A percentile compares a stretch with the other conserved stretches of the same genome.
Conservation (phyloP, 2,888 invertebrate genomes). For the Germaria angustata region DNA sequence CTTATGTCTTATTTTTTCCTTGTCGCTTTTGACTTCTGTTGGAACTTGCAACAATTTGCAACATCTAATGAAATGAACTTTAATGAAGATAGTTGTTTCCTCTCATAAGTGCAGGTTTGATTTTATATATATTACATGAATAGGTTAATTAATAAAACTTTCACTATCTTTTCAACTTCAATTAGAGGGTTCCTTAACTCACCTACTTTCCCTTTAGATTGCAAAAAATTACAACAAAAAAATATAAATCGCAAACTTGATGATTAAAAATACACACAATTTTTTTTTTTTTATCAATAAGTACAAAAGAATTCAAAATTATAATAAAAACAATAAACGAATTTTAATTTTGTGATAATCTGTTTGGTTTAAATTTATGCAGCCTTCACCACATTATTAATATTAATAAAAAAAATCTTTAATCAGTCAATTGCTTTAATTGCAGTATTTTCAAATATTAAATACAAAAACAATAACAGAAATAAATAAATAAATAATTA, state of each 20-base stretch:
- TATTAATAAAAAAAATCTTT: not conserved
- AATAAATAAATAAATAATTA: constrained; percentile 29
- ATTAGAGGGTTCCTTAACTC: not conserved
- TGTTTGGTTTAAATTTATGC: constrained; percentile 6
- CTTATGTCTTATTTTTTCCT: too few relatives aligned
- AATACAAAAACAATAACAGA: not conserved
- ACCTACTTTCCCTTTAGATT: not conserved
- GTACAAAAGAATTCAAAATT: constrained; percentile 1
- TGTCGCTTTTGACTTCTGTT: too few relatives aligned
- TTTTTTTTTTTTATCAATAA: too few relatives aligned
- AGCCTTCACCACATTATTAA: constrained; percentile 5
- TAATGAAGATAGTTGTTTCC: too few relatives aligned
- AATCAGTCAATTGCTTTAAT: constrained; percentile 4
- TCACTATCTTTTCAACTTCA: too few relatives aligned
- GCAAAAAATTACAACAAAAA: not conserved
- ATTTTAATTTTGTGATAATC: constrained; percentile 7
- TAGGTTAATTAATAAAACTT: too few relatives aligned
- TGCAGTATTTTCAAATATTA: not conserved
- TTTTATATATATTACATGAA: too few relatives aligned
- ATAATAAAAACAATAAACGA: not conserved
- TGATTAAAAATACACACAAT: too few relatives aligned
- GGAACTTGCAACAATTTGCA: too few relatives aligned
- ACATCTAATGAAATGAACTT: too few relatives aligned
- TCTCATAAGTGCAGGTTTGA: too few relatives aligned
- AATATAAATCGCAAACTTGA: too few relatives aligned